Conservation (phyloP, 2,113 vertebrate species). For the Aythya baeri region DNA sequence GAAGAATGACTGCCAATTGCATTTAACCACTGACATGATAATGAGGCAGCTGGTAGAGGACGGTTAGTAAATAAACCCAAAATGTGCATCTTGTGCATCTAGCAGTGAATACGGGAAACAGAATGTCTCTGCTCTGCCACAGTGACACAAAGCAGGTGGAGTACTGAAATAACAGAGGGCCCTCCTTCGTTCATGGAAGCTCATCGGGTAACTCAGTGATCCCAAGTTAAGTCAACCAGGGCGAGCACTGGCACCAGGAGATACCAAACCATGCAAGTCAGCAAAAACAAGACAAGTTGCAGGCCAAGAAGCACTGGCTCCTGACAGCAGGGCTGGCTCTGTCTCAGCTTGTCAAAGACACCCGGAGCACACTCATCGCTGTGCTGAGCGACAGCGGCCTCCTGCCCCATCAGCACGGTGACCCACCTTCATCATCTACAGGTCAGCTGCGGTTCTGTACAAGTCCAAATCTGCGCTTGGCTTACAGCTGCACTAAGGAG, state of each 20-base stretch:
- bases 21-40: not conserved
- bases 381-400: not conserved
- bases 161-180: not conserved
- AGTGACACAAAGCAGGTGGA: not conserved
- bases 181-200: not conserved
- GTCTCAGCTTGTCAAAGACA: not conserved
- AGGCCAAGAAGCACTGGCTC: rapidly evolving
- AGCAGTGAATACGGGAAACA: not conserved
- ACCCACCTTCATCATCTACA: not conserved
- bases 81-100: not conserved
- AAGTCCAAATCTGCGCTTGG: not conserved
- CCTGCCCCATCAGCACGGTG: not conserved
- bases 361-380: rapidly evolving
- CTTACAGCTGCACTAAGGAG: not conserved
- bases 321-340: not conserved
- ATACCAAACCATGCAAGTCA: not conserved
- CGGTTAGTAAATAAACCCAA: not conserved
- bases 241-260: not conserved
- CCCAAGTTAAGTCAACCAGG: not conserved
- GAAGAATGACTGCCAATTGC: not conserved
- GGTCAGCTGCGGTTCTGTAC: rapidly evolving
- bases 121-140: not conserved
- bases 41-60: not conserved
- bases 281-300: not conserved
- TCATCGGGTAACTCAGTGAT: not conserved